Percentiles rank a stretch among this genome's conserved stretches.
Evolutionary conservation across 2,888 invertebrate species (phyloP).

Genomic region (Hofmannophila pseudospretella): DNA sequence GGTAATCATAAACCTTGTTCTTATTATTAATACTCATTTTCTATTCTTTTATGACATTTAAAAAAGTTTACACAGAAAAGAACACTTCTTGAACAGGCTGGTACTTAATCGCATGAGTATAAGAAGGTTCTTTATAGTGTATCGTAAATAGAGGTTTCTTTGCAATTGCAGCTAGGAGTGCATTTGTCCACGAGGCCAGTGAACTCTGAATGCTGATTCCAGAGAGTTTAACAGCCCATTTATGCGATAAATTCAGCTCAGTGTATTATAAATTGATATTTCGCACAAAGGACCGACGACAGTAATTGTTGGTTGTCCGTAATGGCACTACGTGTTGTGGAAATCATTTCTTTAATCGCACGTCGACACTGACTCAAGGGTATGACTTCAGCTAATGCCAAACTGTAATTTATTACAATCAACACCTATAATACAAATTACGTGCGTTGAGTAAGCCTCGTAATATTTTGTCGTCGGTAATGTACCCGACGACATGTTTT

Average conservation of each 20-base stretch:
- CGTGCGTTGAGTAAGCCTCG: constrained; percentile 24
- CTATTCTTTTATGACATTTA: no score
- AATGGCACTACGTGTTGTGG: constrained; percentile 42
- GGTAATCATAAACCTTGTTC: no score
- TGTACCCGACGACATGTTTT: constrained; percentile 43
- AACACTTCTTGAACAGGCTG: no score
- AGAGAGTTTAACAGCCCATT: constrained; percentile 13
- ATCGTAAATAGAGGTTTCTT: constrained; percentile 10
- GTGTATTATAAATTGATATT: constrained; percentile 42
- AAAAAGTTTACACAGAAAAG: no score
- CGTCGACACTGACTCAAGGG: constrained; percentile 37
- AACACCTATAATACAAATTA: constrained; percentile 12
- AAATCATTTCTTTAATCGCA: constrained; percentile 47
- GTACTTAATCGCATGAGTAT: no score
- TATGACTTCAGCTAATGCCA: constrained; percentile 27
- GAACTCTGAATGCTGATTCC: constrained; percentile 15
- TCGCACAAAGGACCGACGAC: constrained; percentile 47
- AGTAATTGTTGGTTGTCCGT: constrained; percentile 48
- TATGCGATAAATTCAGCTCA: constrained; percentile 18
- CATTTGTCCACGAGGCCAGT: constrained; percentile 27
- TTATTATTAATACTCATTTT: no score
- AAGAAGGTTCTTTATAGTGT: constrained; percentile 1
- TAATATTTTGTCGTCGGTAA: constrained; percentile 15
- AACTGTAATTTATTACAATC: constrained; percentile 44
- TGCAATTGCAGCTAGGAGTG: constrained; percentile 14